A percentile compares a stretch with the other conserved stretches of the same genome.
Conservation (phyloP, 2,888 invertebrate genomes). For the Sarcophaga rosellei region DNA sequence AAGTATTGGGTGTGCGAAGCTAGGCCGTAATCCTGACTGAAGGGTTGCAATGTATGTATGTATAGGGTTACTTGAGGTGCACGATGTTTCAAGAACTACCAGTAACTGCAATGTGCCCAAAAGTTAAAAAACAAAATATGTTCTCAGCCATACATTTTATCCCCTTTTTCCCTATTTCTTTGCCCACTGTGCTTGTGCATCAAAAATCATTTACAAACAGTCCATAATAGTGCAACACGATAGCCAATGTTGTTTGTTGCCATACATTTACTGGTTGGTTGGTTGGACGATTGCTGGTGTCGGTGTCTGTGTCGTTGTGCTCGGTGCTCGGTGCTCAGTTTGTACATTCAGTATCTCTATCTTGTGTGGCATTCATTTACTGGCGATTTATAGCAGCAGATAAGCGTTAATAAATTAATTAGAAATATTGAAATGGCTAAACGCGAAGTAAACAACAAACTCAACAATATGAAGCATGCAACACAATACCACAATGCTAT, state of each 20-base stretch:
- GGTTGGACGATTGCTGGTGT: background rate
- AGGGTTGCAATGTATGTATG: no score
- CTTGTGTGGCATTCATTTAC: constrained; percentile 48
- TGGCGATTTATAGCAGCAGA: constrained; percentile 78
- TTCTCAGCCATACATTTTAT: background rate
- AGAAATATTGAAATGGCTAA: constrained; percentile 80
- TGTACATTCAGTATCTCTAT: constrained; percentile 44
- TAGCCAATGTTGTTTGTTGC: constrained; percentile 49
- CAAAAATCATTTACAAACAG: background rate
- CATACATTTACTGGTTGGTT: constrained; percentile 34
- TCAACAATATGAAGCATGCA: constrained; percentile 27
- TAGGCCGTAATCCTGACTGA: no score
- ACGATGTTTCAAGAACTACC: no score
- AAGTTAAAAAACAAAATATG: background rate
- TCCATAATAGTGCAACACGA: background rate
- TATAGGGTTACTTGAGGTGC: no score
- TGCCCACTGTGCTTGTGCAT: constrained; percentile 31
- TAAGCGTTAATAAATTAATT: constrained; percentile 81
- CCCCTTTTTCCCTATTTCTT: background rate
- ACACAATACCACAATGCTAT: background rate
- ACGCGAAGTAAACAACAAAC: constrained; percentile 65
- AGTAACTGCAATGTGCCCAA: no score
- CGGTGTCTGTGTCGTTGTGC: background rate
- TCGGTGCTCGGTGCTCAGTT: background rate
- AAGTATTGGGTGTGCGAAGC: no score